Evolutionary conservation across 92 coral and sea anemone genomes (phyloP).

Genomic region (Phenganax subtilis): DNA sequence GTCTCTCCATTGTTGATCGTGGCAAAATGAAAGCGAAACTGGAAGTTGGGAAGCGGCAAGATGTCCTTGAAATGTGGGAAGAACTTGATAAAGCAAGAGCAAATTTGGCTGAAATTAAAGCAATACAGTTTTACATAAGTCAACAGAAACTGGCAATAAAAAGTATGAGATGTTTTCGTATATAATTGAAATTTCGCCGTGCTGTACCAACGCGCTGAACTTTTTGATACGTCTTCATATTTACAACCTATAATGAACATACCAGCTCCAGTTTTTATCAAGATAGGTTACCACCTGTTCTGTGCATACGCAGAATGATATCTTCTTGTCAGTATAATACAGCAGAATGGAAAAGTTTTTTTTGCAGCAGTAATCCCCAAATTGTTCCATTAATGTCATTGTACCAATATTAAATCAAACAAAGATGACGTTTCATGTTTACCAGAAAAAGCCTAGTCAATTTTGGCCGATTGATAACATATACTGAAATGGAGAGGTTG

Average conservation of each 20-base stretch:
- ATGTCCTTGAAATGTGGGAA: conserved; percentile 84
- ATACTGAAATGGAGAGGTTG: background rate
- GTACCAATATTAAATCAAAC: too few relatives aligned
- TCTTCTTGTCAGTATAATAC: too few relatives aligned
- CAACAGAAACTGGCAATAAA: conserved; percentile 51
- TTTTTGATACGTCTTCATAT: background rate
- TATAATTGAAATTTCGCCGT: background rate
- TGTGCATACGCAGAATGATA: too few relatives aligned
- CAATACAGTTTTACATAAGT: conserved; percentile 66
- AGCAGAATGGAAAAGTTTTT: too few relatives aligned
- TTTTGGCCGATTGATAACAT: conserved; percentile 18
- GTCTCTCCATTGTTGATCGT: conserved; percentile 52
- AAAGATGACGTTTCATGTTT: too few relatives aligned
- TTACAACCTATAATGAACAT: background rate
- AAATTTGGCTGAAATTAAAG: conserved; percentile 89
- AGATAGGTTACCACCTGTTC: too few relatives aligned
- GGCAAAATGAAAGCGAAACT: conserved; percentile 85
- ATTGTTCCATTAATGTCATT: too few relatives aligned
- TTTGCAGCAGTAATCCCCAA: too few relatives aligned
- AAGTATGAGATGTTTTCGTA: background rate
- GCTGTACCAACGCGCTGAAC: background rate
- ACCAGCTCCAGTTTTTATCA: too few relatives aligned
- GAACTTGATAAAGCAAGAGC: conserved; percentile 92
- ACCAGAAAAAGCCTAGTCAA: too few relatives aligned
- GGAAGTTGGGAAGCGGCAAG: conserved; percentile 93